A percentile compares a stretch with the other conserved stretches of the same genome.
These are phyloP conservation scores for Cyanoramphus novaezelandiae DNA, from an alignment of 2,113 vertebrate species.

Conservation along the genomic window DNA sequence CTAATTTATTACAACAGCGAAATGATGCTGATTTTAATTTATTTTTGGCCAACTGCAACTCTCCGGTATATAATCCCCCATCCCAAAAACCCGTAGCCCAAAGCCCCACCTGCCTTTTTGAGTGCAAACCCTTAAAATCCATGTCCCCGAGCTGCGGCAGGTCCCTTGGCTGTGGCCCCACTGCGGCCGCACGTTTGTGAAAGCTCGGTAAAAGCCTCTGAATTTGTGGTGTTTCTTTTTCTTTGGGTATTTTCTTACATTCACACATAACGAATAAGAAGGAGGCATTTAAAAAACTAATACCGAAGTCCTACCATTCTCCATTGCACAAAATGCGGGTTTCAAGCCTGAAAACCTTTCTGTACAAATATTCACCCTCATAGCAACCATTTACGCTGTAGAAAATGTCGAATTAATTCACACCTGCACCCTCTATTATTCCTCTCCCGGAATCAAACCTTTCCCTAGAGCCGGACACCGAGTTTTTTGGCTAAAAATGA, in stretches of 20 bases:
- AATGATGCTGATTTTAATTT: not conserved
- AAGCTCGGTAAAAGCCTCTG: not conserved
- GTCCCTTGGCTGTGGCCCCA: not conserved
- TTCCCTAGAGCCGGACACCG: not conserved
- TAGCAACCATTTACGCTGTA: not conserved
- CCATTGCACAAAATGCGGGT: not conserved
- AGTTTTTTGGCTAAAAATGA: not conserved
- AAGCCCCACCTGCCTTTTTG: not conserved
- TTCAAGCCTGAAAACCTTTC: not conserved
- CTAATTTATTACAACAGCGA: rapidly evolving
- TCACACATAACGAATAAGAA: not conserved
- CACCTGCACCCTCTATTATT: not conserved
- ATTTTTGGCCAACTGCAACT: no score
- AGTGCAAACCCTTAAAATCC: not conserved
- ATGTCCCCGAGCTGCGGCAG: no score
- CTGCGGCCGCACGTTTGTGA: rapidly evolving
- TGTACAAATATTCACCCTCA: rapidly evolving
- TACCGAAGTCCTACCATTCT: rapidly evolving
- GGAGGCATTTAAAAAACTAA: not conserved
- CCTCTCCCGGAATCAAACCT: not conserved
- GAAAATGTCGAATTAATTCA: not conserved
- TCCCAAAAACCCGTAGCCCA: rapidly evolving
- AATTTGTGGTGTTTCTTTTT: rapidly evolving
- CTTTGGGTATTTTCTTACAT: not conserved
- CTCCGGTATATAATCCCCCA: rapidly evolving